Conservation (phyloP, 2,797 vertebrate species). For the Eleutherodactylus coqui region DNA sequence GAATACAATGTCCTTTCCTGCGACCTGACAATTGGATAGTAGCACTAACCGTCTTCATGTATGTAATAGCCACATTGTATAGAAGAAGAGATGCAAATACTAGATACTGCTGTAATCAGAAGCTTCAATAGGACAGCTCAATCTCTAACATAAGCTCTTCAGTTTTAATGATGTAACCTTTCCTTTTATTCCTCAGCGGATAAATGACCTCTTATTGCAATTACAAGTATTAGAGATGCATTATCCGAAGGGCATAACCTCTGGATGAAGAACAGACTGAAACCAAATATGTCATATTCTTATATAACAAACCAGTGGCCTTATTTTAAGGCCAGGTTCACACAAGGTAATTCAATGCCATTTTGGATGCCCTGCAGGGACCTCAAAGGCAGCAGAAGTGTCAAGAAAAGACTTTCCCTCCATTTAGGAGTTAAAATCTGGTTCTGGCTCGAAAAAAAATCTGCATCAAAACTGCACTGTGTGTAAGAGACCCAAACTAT, state of each 20-base stretch:
- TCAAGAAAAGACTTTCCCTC: too few relatives aligned
- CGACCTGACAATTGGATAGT: not conserved
- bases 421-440: too few relatives aligned
- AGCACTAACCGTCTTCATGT: not conserved
- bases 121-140: not conserved
- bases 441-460: too few relatives aligned
- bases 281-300: not conserved
- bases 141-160: not conserved
- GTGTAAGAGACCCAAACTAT: too few relatives aligned
- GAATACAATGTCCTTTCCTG: too few relatives aligned
- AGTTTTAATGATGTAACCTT: conserved; percentile 12
- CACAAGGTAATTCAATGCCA: not conserved
- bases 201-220: conserved; percentile 15
- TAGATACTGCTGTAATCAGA: not conserved
- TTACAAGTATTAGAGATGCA: not conserved
- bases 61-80: not conserved
- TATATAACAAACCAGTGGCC: not conserved
- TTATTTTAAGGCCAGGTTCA: not conserved
- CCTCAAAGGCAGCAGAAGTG: too few relatives aligned
- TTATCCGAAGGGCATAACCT: not conserved
- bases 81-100: not conserved
- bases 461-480: too few relatives aligned
- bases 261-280: not conserved
- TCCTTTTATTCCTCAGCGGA: not conserved
- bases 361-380: not conserved